Base-by-base conservation (phyloP, 2,797 vertebrate species). In the Pogoniulus pusillus region DNA sequence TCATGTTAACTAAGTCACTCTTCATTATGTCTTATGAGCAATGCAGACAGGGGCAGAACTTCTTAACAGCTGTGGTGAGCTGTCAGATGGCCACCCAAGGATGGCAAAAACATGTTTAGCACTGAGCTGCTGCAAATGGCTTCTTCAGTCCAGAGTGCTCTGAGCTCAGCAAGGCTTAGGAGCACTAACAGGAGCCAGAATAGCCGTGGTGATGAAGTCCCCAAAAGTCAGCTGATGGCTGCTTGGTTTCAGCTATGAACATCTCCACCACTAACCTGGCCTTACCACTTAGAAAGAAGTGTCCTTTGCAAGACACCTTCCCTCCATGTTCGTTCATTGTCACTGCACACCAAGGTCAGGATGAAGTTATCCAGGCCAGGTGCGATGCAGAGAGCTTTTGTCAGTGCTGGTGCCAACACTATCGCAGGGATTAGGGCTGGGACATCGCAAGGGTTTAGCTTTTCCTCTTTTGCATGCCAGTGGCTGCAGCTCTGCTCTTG, bases 191-290 rank as follows among this genome's bases (percentile, higher is more conserved):
- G 49, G 20, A 57, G 64, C 29, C 23, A 1, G 18, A 68, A 68
- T 24, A 87, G 60, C 54, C 32, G 26, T 34, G 75, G 49, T 2
- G 8, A 30, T 45, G 69, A 79, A 39, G 65, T 29, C 47, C 30
- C 82, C 16, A 63, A 15, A 76, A 74, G 76, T 5, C 66, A 55
- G 76, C 34, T 17, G 65, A 55, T 16, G 41, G 54, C n/a, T 80
- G 55, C 80, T 89, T 80, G 60, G 58, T 71, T 90, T 87, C 37
- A 27, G 41, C 47, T 91, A 58, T 63, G 73, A 54, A 62, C 30
- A 24, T 32, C 59, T 54, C 69, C 62, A 22, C 54, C 26, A 8
- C 73, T 75, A 87, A 85, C 89, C 76, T 91, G 69, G 16, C 37
- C 41, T 76, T 89, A 75, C 35, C 89, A 10, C 76, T 78, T 19